These are phyloP conservation scores for Drosophila subquinaria DNA, from an alignment of 2,888 invertebrate genomes.

Conservation along the genomic window DNA sequence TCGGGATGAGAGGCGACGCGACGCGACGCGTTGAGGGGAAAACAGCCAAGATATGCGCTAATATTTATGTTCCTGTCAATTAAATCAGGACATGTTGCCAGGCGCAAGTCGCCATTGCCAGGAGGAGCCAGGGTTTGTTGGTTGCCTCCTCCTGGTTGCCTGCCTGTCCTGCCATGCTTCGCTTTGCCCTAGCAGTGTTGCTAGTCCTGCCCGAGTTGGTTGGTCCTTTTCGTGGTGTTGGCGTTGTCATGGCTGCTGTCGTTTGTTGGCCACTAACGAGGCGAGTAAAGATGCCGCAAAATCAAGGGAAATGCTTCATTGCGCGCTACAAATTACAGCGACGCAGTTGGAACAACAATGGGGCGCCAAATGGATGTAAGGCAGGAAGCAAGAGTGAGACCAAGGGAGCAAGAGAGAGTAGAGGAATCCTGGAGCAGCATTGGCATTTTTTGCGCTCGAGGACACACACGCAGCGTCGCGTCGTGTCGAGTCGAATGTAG, in stretches of 20 bases:
- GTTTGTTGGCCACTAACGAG: too few relatives aligned
- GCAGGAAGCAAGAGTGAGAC: too few relatives aligned
- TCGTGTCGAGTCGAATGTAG: constrained; percentile 17
- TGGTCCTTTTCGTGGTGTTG: constrained; percentile 3
- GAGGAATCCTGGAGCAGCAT: constrained; percentile 16
- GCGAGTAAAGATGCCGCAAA: constrained; percentile 67
- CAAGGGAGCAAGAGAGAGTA: constrained; percentile 1
- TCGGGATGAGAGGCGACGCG: not conserved
- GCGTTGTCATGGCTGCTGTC: too few relatives aligned
- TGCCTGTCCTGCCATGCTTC: not conserved
- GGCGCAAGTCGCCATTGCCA: constrained; percentile 40
- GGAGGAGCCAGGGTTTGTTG: constrained; percentile 5
- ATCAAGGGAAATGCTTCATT: constrained; percentile 83
- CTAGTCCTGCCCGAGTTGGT: constrained; percentile 17
- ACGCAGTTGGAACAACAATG: constrained; percentile 82
- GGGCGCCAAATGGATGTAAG: constrained; percentile 54
- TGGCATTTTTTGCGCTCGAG: constrained; percentile 76
- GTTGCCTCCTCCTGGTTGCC: constrained; percentile 4
- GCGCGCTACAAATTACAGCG: constrained; percentile 81
- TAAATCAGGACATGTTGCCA: constrained; percentile 84
- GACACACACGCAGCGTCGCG: constrained; percentile 50
- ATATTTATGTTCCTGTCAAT: constrained; percentile 85
- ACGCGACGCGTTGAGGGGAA: constrained; percentile 21
- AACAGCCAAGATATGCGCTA: constrained; percentile 80
- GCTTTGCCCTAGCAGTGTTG: constrained; percentile 10